Evolutionary conservation across 1,140 invertebrate species (phyloP), one percentile per base, ranked within the genome.

Genomic region (Riptortus pedestris): DNA sequence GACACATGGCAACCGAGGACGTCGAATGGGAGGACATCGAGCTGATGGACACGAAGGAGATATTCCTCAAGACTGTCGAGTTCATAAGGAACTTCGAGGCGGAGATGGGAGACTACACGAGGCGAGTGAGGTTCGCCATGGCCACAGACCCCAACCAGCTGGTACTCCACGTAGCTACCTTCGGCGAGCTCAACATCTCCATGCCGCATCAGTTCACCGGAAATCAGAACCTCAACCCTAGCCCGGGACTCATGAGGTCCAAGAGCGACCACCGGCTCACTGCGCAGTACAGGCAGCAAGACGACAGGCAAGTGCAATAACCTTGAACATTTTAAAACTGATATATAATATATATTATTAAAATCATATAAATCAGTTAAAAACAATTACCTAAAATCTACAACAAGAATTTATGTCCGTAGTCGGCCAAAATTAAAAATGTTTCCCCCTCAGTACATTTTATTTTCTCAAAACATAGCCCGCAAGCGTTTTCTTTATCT

Each of bases 71-170:
- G 75, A 95, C 91, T 2, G 88, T 91, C 33, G 92, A 96, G 71
- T 96, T 95, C 75, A 84, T 96, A 67, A 80, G 92, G 68, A 93
- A 93, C 76, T 94, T 93, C 70, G 92, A 94, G 72, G 90, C 92
- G 70, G 93, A 96, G 75, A 86, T 87, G 31, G 83, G 87, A 29
- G 92, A 96, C 76, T 95, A 93, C 72, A 86, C 81, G 66, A 80
- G 91, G 60, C 83, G 88, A 67, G 85, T 94, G 26, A 79, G 90
- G 64, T 91, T 95, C 74, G 79, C 88, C 22, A 85, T 91, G 79
- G 84, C 87, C 1, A 88, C 92, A 69, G 91, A 95, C 76, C 87
- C 91, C 5, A 94, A 95, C 73, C 87, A 90, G 73, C 75, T 94
- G 68, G 87, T 91, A 1, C 79, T 89, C 67, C 89, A 90, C 71